Evolutionary conservation across 2,888 invertebrate genomes (phyloP).

Genomic region (Tenodera sinensis): DNA sequence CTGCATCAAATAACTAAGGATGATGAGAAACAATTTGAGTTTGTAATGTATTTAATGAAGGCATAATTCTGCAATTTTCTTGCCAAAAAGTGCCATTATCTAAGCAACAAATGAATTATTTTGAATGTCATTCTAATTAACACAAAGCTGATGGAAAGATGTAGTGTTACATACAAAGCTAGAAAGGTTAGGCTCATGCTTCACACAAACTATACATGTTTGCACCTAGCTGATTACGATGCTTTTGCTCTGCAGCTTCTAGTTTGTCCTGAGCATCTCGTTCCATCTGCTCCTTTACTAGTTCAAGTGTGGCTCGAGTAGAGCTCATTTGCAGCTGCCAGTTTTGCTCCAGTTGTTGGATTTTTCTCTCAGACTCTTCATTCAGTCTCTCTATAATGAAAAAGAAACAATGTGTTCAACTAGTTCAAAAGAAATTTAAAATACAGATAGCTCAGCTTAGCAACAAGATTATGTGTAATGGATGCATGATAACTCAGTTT

Average conservation of each 20-base stretch:
- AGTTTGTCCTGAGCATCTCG: constrained; percentile 47
- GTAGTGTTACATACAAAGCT: no score
- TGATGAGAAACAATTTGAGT: no score
- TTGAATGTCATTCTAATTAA: no score
- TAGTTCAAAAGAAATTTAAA: background rate
- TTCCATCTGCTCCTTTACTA: constrained; percentile 50
- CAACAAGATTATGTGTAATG: background rate
- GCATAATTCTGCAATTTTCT: no score
- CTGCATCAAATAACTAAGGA: no score
- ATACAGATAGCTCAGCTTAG: background rate
- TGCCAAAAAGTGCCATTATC: no score
- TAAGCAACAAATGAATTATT: no score
- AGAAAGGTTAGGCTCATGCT: background rate
- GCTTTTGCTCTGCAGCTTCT: constrained; percentile 52
- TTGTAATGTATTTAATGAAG: no score
- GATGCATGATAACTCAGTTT: no score
- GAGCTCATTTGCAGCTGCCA: constrained; percentile 46
- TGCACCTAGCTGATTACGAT: constrained; percentile 58
- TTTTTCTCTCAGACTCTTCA: constrained; percentile 43
- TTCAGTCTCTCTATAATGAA: constrained; percentile 43
- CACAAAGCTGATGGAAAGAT: no score
- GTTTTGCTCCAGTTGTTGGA: constrained; percentile 45
- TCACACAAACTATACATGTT: background rate
- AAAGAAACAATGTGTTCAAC: background rate
- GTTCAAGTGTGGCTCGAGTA: constrained; percentile 46